Evolutionary conservation across 1,140 invertebrate genomes (phyloP).

Genomic region (Drosophila seguyi): DNA sequence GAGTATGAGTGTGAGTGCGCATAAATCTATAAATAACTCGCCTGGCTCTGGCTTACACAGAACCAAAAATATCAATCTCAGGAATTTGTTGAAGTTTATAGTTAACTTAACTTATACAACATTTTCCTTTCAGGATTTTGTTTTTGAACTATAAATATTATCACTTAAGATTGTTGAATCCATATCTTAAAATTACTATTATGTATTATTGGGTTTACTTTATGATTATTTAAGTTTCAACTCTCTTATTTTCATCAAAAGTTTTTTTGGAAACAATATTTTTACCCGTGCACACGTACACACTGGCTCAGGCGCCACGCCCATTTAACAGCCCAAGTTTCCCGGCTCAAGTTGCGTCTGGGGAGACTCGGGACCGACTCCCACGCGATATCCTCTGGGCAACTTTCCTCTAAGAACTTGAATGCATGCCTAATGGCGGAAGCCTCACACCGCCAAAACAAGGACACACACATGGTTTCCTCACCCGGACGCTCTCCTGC

Average conservation of each 20-base stretch:
- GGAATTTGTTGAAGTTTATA: background rate
- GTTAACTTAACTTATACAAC: background rate
- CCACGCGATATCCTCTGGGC: slow-evolving; percentile 48
- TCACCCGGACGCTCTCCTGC: background rate
- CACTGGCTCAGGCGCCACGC: slow-evolving; percentile 26
- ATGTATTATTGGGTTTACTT: background rate
- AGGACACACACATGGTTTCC: slow-evolving; percentile 13
- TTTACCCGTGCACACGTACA: slow-evolving; percentile 22
- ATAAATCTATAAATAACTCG: slow-evolving; percentile 73
- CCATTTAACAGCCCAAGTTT: slow-evolving; percentile 25
- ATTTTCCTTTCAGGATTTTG: background rate
- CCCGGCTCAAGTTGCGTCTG: slow-evolving; percentile 24
- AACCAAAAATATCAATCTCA: background rate
- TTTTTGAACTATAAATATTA: background rate
- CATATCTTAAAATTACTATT: background rate
- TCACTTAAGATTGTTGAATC: background rate
- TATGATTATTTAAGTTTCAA: background rate
- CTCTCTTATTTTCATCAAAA: background rate
- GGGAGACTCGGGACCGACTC: slow-evolving; percentile 6
- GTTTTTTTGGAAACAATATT: background rate
- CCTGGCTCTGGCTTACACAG: slow-evolving; percentile 2
- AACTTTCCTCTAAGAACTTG: slow-evolving; percentile 47
- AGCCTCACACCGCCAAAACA: slow-evolving; percentile 19
- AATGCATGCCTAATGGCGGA: slow-evolving; percentile 71
- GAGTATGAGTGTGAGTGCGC: slow-evolving; percentile 23